Conservation (phyloP, 2,888 invertebrate species). For the Cantharis flavilabris region DNA sequence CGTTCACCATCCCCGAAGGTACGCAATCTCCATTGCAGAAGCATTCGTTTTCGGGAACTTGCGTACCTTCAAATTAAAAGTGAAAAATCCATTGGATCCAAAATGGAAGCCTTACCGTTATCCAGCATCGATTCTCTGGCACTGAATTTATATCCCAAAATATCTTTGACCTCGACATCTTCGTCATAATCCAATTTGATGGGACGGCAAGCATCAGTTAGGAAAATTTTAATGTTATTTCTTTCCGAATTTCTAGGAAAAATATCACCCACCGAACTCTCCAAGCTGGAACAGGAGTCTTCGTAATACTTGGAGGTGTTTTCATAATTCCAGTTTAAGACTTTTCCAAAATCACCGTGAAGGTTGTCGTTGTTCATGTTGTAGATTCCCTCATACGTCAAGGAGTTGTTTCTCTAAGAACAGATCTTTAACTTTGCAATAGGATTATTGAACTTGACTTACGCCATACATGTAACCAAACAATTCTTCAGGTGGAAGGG, state of each 20-base stretch:
- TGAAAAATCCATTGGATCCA: not conserved
- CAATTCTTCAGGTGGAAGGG: constrained; percentile 67
- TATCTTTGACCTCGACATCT: constrained; percentile 62
- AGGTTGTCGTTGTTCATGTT: constrained; percentile 80
- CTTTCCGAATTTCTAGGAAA: not conserved
- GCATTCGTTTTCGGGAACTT: constrained; percentile 64
- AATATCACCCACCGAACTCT: not conserved
- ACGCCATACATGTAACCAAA: constrained; percentile 87
- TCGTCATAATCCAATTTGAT: constrained; percentile 65
- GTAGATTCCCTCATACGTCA: constrained; percentile 72
- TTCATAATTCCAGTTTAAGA: constrained; percentile 73
- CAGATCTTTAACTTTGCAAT: not conserved
- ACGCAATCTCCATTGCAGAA: constrained; percentile 72
- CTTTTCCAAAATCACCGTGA: constrained; percentile 58
- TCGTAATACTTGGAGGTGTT: constrained; percentile 44
- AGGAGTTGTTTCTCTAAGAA: constrained; percentile 75
- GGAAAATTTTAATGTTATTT: constrained; percentile 63
- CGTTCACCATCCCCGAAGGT: constrained; percentile 72
- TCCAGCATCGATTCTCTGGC: constrained; percentile 68
- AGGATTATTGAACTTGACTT: constrained; percentile 30
- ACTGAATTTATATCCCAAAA: constrained; percentile 69
- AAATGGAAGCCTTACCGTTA: constrained; percentile 58
- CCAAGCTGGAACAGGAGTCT: not conserved
- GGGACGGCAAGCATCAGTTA: constrained; percentile 76
- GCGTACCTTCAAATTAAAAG: constrained; percentile 54